phyloP scores from a whole-genome alignment of 2,888 invertebrate species.

The Limnephilus rhombicus region DNA sequence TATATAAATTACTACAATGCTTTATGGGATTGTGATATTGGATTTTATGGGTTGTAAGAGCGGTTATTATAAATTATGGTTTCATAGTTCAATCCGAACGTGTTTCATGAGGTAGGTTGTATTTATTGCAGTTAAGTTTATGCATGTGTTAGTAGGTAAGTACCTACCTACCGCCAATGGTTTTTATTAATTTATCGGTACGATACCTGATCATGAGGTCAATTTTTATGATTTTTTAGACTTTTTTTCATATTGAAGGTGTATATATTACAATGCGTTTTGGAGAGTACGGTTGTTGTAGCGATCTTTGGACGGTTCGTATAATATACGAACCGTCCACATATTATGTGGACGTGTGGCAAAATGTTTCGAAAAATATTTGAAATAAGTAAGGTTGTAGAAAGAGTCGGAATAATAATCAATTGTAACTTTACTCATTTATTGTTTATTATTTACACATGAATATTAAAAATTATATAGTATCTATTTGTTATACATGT shows the following conservation, averaged over 20 bases:
- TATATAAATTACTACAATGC: slow-evolving; percentile 44
- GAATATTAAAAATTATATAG: too few species aligned
- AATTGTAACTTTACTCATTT: too few species aligned
- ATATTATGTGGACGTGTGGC: background rate
- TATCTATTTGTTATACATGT: too few species aligned
- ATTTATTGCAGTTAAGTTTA: background rate
- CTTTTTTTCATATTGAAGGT: background rate
- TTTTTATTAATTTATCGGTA: background rate
- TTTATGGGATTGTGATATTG: slow-evolving; percentile 42
- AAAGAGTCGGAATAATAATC: too few species aligned
- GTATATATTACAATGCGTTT: background rate
- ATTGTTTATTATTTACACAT: too few species aligned
- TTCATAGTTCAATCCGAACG: slow-evolving; percentile 25
- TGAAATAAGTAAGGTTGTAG: background rate
- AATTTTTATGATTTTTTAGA: background rate
- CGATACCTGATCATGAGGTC: background rate
- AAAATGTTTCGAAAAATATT: background rate
- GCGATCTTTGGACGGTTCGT: background rate
- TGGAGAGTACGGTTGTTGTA: background rate
- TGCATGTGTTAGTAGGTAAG: background rate
- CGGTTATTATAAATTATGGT: slow-evolving; percentile 32
- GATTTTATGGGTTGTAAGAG: slow-evolving; percentile 38
- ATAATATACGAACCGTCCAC: too few species aligned
- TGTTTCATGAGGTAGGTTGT: background rate
- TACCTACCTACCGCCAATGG: background rate